Percentiles rank a stretch among this genome's conserved stretches.
Conservation (phyloP, 2,888 invertebrate species). For the Drosophila mayaguana region DNA sequence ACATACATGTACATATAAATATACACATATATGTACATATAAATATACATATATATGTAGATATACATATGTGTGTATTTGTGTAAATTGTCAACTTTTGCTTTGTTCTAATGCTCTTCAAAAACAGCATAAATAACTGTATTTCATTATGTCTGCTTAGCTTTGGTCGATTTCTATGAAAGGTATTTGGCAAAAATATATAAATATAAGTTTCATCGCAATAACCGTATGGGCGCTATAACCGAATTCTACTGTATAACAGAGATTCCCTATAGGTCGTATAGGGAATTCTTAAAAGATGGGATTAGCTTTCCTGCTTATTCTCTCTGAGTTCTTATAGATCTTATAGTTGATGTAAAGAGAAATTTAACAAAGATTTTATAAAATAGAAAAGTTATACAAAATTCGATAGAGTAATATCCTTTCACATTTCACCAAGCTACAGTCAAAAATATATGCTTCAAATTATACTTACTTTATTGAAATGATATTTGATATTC, state of each 20-base stretch:
- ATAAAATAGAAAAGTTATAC: too few species aligned
- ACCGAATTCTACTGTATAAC: too few species aligned
- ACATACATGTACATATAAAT: conserved; percentile 1
- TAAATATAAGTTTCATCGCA: too few species aligned
- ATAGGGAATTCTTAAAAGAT: not conserved
- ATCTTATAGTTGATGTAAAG: not conserved
- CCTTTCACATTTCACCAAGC: too few species aligned
- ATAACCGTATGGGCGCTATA: too few species aligned
- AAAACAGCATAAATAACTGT: conserved; percentile 22
- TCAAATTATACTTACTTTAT: not conserved
- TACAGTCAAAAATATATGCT: too few species aligned
- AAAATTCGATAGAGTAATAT: too few species aligned
- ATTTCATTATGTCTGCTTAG: conserved; percentile 5
- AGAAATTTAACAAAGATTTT: not conserved
- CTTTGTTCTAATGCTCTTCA: conserved; percentile 32
- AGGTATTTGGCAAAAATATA: not conserved
- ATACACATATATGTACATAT: not conserved
- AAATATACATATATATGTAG: not conserved
- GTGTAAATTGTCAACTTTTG: conserved; percentile 30
- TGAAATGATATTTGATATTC: not conserved
- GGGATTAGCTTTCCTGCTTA: not conserved
- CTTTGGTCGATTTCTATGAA: not conserved
- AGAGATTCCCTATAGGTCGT: not conserved
- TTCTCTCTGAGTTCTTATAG: not conserved
- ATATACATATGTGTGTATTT: not conserved